Evolutionary conservation across 2,888 invertebrate species (phyloP), one percentile per base, ranked within the genome.

Genomic region (Drosophila affinis): DNA sequence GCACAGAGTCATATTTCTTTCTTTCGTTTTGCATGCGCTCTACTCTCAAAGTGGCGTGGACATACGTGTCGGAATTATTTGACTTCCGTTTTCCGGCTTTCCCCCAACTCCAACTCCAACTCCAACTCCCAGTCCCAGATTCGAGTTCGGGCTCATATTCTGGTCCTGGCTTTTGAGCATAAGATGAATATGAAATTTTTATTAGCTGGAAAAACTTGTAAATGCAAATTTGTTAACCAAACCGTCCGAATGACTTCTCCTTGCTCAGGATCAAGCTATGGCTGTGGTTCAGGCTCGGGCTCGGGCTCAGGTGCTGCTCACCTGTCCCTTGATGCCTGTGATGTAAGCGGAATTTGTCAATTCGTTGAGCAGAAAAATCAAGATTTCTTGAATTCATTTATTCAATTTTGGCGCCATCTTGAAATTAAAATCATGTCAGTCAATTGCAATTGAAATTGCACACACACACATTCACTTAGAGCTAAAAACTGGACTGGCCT

Each of bases 21-120:
- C 47, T 62, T 65, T 73, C 75, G 71, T 75, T 86, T 86, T 82
- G 75, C 73, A 70, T 88, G 84, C 76, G 76, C 84, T 78, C 58
- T 71, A 70, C 71, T 81, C 82, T 78, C 58, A 67, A 83, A 84
- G 79, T 87, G 81, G 71, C 84, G 72, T 80, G 81, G 87, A 87
- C 84, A 87, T 79, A 86, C 89, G 88, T 89, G 89, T 78, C 77
- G 79, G 88, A 78, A 87, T 89, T 87, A 86, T 78, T 86, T 77
- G 72, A 87, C 87, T 85, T 86, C 79, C 89, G 84, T 61, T 63
- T 63, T 63, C 63, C 64, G 58, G 63, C 52, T 73, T 45, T 46
- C 24, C 21, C 21, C n/a, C n/a, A n/a, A n/a, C n/a, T 21, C 18
- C 18, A 1, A 1, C 18, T 21, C 18, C 18, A 1, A 1, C 18